Percentiles rank a stretch among this genome's conserved stretches.
phyloP scores from a whole-genome alignment of 2,888 invertebrate genomes.

The Tolmerus cingulatus region DNA sequence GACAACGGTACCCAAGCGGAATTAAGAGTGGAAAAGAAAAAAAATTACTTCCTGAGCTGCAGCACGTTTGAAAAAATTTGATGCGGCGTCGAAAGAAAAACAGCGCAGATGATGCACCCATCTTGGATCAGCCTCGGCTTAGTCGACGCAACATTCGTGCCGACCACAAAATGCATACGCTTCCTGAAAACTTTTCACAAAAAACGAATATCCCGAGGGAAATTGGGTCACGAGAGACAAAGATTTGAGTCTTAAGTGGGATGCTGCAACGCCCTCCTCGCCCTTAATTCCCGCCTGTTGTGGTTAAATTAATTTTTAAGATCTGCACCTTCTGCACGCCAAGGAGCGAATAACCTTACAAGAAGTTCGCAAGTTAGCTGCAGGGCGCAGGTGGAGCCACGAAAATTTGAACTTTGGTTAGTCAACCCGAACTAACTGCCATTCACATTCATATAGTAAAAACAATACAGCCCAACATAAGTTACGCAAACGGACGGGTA shows the following conservation, averaged over 20 bases:
- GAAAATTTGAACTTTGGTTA: neutral
- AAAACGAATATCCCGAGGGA: neutral
- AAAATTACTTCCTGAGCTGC: neutral
- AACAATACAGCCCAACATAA: neutral
- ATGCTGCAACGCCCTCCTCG: neutral
- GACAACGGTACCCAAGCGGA: neutral
- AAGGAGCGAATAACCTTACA: neutral
- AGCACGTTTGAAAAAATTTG: neutral
- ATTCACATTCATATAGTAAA: neutral
- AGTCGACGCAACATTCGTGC: neutral
- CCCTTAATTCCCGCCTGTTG: neutral
- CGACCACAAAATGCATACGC: neutral
- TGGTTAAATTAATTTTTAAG: neutral
- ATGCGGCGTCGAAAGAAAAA: neutral
- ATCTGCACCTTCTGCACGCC: neutral
- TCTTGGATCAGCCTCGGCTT: neutral
- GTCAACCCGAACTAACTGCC: neutral
- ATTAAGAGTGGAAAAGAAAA: neutral
- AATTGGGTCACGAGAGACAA: neutral
- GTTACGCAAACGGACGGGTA: neutral
- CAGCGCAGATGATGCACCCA: neutral
- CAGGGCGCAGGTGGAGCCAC: neutral
- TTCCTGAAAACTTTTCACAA: neutral
- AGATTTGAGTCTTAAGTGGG: neutral
- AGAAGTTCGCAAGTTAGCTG: neutral